Conservation (phyloP, 2,797 vertebrate species). For the Gymnopithys bicolor region DNA sequence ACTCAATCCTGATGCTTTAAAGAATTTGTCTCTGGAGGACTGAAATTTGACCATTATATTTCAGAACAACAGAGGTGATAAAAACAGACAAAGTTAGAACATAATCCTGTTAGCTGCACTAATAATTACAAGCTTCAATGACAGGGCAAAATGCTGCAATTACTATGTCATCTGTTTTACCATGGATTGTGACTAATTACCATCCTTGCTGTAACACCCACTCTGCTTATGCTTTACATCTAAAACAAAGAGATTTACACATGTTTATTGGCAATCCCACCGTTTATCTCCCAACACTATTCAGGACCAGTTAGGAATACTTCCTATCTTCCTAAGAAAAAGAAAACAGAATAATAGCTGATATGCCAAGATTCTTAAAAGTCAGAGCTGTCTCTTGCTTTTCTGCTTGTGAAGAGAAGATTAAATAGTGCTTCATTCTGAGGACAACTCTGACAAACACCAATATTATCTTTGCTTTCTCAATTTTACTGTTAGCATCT, state of each 20-base stretch:
- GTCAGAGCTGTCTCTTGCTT: not conserved
- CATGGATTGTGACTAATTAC: constrained; percentile 85
- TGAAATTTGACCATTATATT: constrained; percentile 68
- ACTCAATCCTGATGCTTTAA: constrained; percentile 10
- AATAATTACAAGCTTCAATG: constrained; percentile 87
- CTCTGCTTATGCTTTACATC: constrained; percentile 73
- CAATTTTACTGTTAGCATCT: not conserved
- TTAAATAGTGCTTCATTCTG: not conserved
- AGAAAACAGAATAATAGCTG: constrained; percentile 7
- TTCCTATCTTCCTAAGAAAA: constrained; percentile 12
- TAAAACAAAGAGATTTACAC: constrained; percentile 65
- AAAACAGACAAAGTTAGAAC: constrained; percentile 68
- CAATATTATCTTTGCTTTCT: not conserved
- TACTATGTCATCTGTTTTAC: constrained; percentile 83
- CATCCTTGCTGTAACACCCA: constrained; percentile 74
- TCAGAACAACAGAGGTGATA: constrained; percentile 74
- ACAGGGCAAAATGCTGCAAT: constrained; percentile 85
- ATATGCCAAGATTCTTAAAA: not conserved
- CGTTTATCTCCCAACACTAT: constrained; percentile 62
- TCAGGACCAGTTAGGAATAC: constrained; percentile 31
- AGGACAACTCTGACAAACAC: not conserved
- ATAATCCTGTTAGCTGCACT: constrained; percentile 75
- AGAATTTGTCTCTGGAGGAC: constrained; percentile 31
- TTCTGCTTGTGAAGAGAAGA: not conserved
- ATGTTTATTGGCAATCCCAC: constrained; percentile 65